Percentiles rank a stretch among this genome's conserved stretches.
These are phyloP conservation scores for Gyps fulvus DNA, from an alignment of 2,113 vertebrate species.

Conservation along the genomic window DNA sequence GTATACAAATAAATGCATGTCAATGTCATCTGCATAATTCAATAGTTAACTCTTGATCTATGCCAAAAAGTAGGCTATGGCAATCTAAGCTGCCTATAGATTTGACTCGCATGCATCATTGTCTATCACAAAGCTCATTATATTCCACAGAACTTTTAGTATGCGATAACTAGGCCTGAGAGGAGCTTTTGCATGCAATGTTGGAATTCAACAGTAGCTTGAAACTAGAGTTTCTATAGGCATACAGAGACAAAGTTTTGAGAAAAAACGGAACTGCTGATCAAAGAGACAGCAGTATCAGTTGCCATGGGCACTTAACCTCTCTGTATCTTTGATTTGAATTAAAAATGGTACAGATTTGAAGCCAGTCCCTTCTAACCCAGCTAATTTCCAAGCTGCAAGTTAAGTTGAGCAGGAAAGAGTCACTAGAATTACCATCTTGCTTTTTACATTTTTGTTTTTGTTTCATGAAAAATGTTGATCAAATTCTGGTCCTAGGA, in stretches of 20 bases:
- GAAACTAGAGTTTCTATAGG: neutral
- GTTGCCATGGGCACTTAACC: neutral
- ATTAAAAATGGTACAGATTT: neutral
- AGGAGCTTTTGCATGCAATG: neutral
- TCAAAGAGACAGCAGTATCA: neutral
- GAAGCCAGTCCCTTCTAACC: neutral
- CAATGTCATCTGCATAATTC: neutral
- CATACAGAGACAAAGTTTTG: neutral
- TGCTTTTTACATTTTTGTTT: neutral
- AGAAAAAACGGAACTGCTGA: neutral
- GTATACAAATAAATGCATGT: neutral
- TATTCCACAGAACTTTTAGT: neutral
- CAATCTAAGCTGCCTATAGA: neutral
- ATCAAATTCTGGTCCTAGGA: neutral
- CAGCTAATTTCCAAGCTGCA: neutral
- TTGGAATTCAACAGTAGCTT: neutral
- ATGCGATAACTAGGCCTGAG: neutral
- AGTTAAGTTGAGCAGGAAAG: neutral
- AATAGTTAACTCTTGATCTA: neutral
- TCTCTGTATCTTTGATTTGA: neutral
- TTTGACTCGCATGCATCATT: neutral
- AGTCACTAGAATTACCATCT: too few species aligned
- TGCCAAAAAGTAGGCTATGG: neutral
- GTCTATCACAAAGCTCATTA: neutral
- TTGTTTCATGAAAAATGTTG: neutral